These are phyloP conservation scores for Cantharis nigra DNA, from an alignment of 2,888 invertebrate species.

Conservation along the genomic window DNA sequence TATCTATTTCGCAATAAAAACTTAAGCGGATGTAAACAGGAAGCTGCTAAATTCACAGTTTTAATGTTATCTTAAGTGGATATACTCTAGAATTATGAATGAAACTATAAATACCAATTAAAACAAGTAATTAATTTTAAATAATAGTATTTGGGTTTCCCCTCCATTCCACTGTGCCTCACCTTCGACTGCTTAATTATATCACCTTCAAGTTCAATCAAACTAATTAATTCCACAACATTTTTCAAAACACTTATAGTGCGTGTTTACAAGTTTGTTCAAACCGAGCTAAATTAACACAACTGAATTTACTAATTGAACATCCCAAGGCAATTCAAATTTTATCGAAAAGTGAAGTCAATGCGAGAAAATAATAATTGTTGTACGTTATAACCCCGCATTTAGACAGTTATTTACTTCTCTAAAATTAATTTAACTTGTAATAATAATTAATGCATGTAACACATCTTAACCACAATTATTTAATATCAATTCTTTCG, in stretches of 20 bases:
- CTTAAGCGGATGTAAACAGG: no score
- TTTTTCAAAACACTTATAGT: background rate
- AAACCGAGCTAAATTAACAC: background rate
- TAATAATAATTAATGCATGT: conserved; percentile 2
- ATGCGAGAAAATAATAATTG: background rate
- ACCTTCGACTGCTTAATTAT: background rate
- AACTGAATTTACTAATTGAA: background rate
- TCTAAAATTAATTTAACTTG: conserved; percentile 23
- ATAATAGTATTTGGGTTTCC: no score
- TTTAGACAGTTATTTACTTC: conserved; percentile 20
- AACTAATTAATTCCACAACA: background rate
- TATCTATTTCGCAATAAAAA: no score
- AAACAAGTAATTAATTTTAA: no score
- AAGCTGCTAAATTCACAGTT: no score
- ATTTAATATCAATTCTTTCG: conserved; percentile 23
- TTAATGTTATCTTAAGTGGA: no score
- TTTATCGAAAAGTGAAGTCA: background rate
- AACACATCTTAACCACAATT: conserved; percentile 11
- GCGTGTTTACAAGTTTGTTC: background rate
- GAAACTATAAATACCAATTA: no score
- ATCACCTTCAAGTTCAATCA: background rate
- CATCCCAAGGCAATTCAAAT: background rate
- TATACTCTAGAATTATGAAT: no score
- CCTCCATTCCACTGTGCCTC: no score
- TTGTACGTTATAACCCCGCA: background rate